These are phyloP conservation scores for Macroramphosus scolopax DNA, from an alignment of 2,797 vertebrate genomes.

Conservation along the genomic window DNA sequence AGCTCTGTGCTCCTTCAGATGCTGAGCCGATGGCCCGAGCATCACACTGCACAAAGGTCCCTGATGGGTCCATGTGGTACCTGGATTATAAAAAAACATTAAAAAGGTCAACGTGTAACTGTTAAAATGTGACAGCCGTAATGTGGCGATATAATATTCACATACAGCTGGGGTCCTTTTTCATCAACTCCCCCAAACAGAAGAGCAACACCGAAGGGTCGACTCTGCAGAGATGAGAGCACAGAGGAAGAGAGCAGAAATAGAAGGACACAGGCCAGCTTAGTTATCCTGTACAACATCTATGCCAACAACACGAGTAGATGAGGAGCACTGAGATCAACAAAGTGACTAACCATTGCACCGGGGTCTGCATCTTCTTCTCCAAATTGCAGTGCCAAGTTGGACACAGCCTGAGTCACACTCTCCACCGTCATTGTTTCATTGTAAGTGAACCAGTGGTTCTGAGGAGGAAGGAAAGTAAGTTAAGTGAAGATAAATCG, in stretches of 20 bases:
- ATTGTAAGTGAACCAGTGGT: slow-evolving; percentile 99
- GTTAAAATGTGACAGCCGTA: background rate
- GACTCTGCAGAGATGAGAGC: slow-evolving; percentile 82
- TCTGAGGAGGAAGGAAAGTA: slow-evolving; percentile 69
- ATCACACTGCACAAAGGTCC: slow-evolving; percentile 97
- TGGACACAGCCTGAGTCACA: slow-evolving; percentile 97
- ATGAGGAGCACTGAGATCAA: background rate
- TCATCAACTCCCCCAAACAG: slow-evolving; percentile 97
- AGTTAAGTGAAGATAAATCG: background rate
- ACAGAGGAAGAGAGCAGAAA: slow-evolving; percentile 2
- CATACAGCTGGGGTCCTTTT: slow-evolving; percentile 97
- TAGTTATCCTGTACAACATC: too few relatives aligned
- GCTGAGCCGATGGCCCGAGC: slow-evolving; percentile 96
- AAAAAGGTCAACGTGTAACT: background rate
- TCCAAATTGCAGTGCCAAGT: slow-evolving; percentile 96
- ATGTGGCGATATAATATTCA: slow-evolving; percentile 12
- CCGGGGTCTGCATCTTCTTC: slow-evolving; percentile 98
- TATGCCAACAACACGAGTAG: too few relatives aligned
- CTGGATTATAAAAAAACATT: slow-evolving; percentile 62
- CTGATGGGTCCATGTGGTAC: slow-evolving; percentile 98
- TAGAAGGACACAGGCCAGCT: background rate
- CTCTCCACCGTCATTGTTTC: slow-evolving; percentile 99
- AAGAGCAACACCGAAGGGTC: slow-evolving; percentile 94
- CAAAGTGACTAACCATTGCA: slow-evolving; percentile 84
- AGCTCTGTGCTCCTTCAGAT: slow-evolving; percentile 97